A percentile compares a stretch with the other conserved stretches of the same genome.
phyloP scores from a whole-genome alignment of 2,113 vertebrate species.

The Pterophyllum scalare region DNA sequence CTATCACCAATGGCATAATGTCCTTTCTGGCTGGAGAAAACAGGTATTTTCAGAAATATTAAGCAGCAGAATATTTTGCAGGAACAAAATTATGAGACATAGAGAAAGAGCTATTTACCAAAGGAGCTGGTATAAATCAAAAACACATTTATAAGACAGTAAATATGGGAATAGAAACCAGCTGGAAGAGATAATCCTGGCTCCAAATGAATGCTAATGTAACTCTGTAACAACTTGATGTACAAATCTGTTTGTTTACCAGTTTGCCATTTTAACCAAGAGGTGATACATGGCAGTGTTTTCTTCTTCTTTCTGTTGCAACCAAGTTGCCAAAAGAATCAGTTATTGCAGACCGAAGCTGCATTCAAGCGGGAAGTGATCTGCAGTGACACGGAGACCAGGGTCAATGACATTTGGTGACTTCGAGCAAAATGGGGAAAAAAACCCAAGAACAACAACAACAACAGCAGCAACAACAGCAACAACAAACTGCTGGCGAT shows the following conservation, averaged over 20 bases:
- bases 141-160: background rate
- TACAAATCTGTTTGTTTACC: conserved; percentile 5
- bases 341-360: background rate
- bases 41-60: background rate
- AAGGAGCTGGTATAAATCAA: background rate
- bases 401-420: background rate
- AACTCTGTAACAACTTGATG: background rate
- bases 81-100: background rate
- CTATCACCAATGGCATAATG: too few relatives aligned
- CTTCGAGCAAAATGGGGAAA: background rate
- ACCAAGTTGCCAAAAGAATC: background rate
- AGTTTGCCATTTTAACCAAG: background rate
- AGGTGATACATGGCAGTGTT: background rate
- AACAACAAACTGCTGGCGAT: background rate
- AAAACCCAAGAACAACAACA: too few relatives aligned
- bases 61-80: background rate
- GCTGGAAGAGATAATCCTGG: background rate
- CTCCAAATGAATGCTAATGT: background rate
- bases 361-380: background rate
- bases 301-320: background rate
- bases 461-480: too few relatives aligned
- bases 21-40: background rate
- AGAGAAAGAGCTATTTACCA: background rate
- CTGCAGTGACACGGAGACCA: background rate
- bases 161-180: background rate